phyloP scores from a whole-genome alignment of 2,888 invertebrate species.

The Pachycephus smyrnensis region DNA sequence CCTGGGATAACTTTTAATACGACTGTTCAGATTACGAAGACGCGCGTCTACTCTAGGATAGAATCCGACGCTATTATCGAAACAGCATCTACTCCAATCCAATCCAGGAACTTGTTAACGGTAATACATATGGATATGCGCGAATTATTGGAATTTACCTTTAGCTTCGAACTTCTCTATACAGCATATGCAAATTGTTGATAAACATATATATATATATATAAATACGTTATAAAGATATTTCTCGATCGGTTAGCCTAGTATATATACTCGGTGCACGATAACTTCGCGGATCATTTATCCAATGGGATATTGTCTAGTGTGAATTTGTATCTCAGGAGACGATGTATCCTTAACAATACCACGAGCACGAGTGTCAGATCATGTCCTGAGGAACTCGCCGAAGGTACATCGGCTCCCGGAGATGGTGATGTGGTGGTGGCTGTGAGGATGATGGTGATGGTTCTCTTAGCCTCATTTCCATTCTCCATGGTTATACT shows the following conservation, averaged over 20 bases:
- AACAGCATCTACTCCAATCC: too few species aligned
- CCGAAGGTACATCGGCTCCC: constrained; percentile 29
- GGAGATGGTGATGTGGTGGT: constrained; percentile 20
- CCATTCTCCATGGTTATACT: constrained; percentile 16
- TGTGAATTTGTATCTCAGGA: not conserved
- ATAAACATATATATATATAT: too few species aligned
- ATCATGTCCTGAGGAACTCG: constrained; percentile 17
- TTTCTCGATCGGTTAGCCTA: not conserved
- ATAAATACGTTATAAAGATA: too few species aligned
- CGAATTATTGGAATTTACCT: too few species aligned
- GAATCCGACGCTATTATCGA: too few species aligned
- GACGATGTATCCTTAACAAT: constrained; percentile 38
- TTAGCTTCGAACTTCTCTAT: not conserved
- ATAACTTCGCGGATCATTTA: not conserved
- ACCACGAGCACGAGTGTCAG: constrained; percentile 42
- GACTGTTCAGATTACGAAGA: too few species aligned
- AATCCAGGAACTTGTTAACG: too few species aligned
- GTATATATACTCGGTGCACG: not conserved
- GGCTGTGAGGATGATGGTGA: constrained; percentile 25
- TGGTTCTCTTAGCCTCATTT: constrained; percentile 45
- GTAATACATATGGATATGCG: too few species aligned
- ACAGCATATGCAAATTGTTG: too few species aligned
- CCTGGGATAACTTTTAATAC: too few species aligned
- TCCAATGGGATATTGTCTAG: not conserved
- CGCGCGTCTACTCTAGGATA: too few species aligned